Evolutionary conservation across 2,113 vertebrate species (phyloP), one percentile per base, ranked within the genome.

Genomic region (Grantiella picta): DNA sequence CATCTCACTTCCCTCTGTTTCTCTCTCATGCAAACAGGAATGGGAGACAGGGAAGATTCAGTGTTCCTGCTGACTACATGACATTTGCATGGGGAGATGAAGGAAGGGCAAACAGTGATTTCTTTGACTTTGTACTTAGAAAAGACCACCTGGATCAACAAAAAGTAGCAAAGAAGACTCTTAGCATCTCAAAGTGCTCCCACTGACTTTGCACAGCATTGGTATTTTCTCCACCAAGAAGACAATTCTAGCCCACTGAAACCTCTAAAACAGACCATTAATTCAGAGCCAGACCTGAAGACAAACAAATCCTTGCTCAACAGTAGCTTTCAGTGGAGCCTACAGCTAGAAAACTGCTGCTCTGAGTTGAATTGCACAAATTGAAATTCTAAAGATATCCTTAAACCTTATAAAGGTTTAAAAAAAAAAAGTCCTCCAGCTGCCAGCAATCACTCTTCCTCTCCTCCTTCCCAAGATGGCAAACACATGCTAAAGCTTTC

Each of bases 141-240:
- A 75, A 95, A 90, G 69, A 73, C 68, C 85, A 83, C 71, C 71
- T 93, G 79, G 40, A 84, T 90, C 86, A 97, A 94, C 82, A 94
- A 71, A 90, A 93, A 61, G 24, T 27, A 83, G 44, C 40, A 83
- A 64, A 75, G 60, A 83, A 86, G 76, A 78, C 44, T 52, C 63
- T 80, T 25, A 78, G 72, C 69, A 92, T 81, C 93, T 90, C 82
- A 86, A 88, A 92, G 76, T 83, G 38, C 78, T 95, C 85, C 87
- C 3, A 12, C 75, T 89, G 93, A 65, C 42, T 77, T 83, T 69
- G 79, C 38, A 93, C 10, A 77, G 52, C 47, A 52, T 50, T 63
- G 80, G 36, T 71, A 50, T 60, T 56, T 94, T 92, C 60, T 81
- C 44, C 82, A 68, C 27, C 52, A 92, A 53, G 33, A 70, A 33